phyloP scores from a whole-genome alignment of 2,113 vertebrate species.

The Poeciliopsis occidentalis region DNA sequence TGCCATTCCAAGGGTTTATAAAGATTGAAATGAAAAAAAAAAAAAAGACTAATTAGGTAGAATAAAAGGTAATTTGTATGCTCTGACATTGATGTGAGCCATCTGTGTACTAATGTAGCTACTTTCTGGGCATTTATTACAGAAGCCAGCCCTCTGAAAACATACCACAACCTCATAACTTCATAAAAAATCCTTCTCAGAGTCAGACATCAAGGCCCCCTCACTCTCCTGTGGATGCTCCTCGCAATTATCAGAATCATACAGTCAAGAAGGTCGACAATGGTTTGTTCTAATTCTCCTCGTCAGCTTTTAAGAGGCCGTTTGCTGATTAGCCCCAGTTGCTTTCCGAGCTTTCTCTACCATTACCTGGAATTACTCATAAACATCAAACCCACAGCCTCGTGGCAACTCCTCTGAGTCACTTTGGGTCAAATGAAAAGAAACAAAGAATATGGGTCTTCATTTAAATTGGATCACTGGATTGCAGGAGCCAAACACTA shows the following conservation, averaged over 20 bases:
- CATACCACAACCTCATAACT: conserved; percentile 11
- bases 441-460: neutral
- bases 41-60: neutral
- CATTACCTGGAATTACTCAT: conserved; percentile 26
- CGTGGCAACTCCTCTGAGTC: neutral
- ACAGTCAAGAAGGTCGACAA: conserved; percentile 21
- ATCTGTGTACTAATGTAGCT: neutral
- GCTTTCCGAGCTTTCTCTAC: conserved; percentile 12
- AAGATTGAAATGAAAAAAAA: neutral
- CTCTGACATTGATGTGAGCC: neutral
- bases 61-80: neutral
- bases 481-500: conserved; percentile 8
- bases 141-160: neutral
- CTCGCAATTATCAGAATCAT: conserved; percentile 29
- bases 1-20: neutral
- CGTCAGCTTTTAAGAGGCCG: conserved; percentile 43
- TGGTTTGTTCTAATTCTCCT: conserved; percentile 26
- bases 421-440: neutral
- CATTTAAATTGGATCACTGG: neutral
- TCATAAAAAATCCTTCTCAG: conserved; percentile 13
- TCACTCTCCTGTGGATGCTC: conserved; percentile 11
- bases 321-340: conserved; percentile 10
- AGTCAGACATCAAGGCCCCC: conserved; percentile 33
- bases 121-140: conserved; percentile 34
- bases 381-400: conserved; percentile 32